phyloP scores from a whole-genome alignment of 2,797 vertebrate species.

The Selene dorsalis region DNA sequence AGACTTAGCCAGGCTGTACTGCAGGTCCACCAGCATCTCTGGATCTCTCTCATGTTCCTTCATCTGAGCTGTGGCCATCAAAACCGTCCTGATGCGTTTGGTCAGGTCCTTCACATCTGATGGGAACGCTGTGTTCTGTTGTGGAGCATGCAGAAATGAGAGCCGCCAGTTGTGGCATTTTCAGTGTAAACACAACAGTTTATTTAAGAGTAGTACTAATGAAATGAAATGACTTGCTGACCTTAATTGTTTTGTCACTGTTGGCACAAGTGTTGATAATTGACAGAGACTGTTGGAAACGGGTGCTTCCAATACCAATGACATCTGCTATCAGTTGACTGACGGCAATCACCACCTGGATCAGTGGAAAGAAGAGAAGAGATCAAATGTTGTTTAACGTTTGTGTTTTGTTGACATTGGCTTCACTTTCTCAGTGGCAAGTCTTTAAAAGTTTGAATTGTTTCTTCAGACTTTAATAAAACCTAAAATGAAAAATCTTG shows the following conservation, averaged over 20 bases:
- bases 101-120: slow-evolving; percentile 98
- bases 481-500: not conserved
- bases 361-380: not conserved
- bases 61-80: slow-evolving; percentile 99
- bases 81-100: slow-evolving; percentile 94
- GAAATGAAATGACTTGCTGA: slow-evolving; percentile 65
- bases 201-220: not conserved
- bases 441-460: no score
- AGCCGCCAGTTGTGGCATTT: not conserved
- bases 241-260: slow-evolving; percentile 95
- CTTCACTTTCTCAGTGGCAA: not conserved
- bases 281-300: slow-evolving; percentile 98
- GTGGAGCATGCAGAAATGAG: slow-evolving; percentile 14
- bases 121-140: slow-evolving; percentile 94
- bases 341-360: slow-evolving; percentile 97
- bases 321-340: slow-evolving; percentile 99
- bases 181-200: not conserved
- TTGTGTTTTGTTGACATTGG: not conserved
- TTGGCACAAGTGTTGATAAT: slow-evolving; percentile 99
- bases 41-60: slow-evolving; percentile 98
- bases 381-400: not conserved
- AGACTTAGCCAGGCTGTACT: slow-evolving; percentile 98
- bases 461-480: not conserved
- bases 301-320: slow-evolving; percentile 96
- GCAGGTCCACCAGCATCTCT: slow-evolving; percentile 98